These are phyloP conservation scores for Drosophila repletoides DNA, from an alignment of 1,140 invertebrate genomes.

Conservation along the genomic window DNA sequence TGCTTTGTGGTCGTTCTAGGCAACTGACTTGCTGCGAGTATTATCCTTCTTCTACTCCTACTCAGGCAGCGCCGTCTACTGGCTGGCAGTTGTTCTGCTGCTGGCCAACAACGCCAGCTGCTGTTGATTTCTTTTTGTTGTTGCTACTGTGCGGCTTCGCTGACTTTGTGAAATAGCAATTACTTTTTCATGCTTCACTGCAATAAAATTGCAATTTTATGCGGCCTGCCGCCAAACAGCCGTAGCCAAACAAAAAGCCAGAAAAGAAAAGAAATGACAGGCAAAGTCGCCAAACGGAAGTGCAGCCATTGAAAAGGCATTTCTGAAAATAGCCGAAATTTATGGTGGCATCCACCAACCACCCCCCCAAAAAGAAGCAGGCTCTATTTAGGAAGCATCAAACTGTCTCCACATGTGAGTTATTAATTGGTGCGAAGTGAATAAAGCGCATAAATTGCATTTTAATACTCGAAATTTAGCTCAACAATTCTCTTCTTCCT, in stretches of 20 bases:
- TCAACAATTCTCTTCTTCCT: too few species aligned
- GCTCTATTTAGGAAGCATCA: conserved; percentile 27
- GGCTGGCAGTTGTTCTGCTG: conserved; percentile 19
- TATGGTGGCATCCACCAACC: conserved; percentile 28
- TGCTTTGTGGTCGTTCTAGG: conserved; percentile 44
- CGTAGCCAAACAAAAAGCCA: conserved; percentile 33
- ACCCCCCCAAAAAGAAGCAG: conserved; percentile 45
- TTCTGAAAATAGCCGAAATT: conserved; percentile 66
- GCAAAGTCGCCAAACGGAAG: conserved; percentile 37
- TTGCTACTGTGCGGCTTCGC: conserved; percentile 7
- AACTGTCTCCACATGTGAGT: conserved; percentile 20
- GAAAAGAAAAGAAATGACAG: conserved; percentile 12
- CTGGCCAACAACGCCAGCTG: conserved; percentile 54
- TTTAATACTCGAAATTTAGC: background rate
- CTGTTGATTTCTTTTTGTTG: conserved; percentile 40
- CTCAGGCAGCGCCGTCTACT: background rate
- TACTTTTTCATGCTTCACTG: conserved; percentile 80
- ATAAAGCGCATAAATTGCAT: conserved; percentile 2
- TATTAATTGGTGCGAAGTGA: conserved; percentile 26
- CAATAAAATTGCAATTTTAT: conserved; percentile 81
- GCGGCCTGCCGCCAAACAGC: conserved; percentile 72
- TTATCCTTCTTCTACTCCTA: too few species aligned
- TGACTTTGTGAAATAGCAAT: conserved; percentile 77
- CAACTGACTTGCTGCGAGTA: conserved; percentile 1
- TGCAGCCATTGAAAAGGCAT: conserved; percentile 79